Evolutionary conservation across 53 echinoderm and acorn worm species (phyloP), one percentile per base, ranked within the genome.

Genomic region (Apostichopus leukothele): DNA sequence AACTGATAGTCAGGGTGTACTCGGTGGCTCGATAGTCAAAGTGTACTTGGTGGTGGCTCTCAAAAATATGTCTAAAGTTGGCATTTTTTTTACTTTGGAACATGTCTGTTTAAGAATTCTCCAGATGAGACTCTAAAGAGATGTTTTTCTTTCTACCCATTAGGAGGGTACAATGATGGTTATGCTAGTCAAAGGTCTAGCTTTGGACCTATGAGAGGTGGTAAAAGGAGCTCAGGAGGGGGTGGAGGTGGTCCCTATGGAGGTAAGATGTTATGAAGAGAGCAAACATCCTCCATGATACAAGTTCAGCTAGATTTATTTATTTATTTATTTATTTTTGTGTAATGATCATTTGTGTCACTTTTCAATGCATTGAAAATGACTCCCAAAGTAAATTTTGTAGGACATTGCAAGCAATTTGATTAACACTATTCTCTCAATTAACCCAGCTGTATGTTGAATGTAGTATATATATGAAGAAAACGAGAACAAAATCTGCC

Each of bases 151-250:
- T 71, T 71, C 71, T 71, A 71, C 71, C 71, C 71, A 71, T 21
- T 71, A 71, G 71, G 71, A 81, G 81, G 81, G 53, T 55, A 55
- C 81, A 54, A 54, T n/a, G 81, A 81, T 81, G 81, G 55, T 59
- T 81, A 81, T 54, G 54, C 16, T 6, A 81, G 25, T 59, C 81
- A 54, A 57, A 57, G 81, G 55, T 81, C 81, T 21, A 81, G 59
- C 81, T 81, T 81, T 81, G 81, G 81, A 22, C 81, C 81, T 9
- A 21, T 81, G 81, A 81, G 81, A 81, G 81, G 81, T 81, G 81
- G 81, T 13, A n/a, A 51, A 81, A n/a, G 55, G 23, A 54, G 59
- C 81, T 53, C 22, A 18, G 81, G 80, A 53, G 80, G 59, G 54
- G 81, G 81, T 52, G 55, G 81, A 18, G 81, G 81, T 54, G 81